Evolutionary conservation across 2,888 invertebrate species (phyloP), one percentile per base, ranked within the genome.

Genomic region (Luperina testacea): DNA sequence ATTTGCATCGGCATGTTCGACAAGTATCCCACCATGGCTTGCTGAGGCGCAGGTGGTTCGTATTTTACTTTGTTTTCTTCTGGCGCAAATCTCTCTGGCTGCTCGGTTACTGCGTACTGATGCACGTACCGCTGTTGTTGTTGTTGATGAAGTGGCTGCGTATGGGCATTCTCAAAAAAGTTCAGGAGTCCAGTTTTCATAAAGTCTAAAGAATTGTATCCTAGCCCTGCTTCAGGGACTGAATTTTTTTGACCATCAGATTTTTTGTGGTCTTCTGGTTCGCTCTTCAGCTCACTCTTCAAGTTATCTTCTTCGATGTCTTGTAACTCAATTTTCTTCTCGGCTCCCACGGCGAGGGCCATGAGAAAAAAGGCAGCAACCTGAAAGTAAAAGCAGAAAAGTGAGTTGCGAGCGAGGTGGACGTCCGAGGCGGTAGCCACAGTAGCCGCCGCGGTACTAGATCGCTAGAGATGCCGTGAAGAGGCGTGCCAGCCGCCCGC

Each of bases 291-390:
- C 92, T 98, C 98, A 87, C 97, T 97, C 74, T 97, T 97, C 75
- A 98, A 93, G 90, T 98, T 98, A 89, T 98, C 98, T 59, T 97
- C 97, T 91, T 98, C 98, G 84, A 98, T 98, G 93, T 98, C 98
- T 92, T 98, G 98, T 71, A 98, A 95, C 87, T 98, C 97, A 78
- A 98, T 97, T 93, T 98, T 98, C 91, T 97, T 97, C 78, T 98
- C 97, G 67, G 95, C 96, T 88, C 90, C 89, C 71, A 95, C 97
- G 81, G 92, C 93, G 68, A 95, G 84, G 77, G 86, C 91, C 82
- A 96, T 85, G 75, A 95, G 90, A 75, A 95, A 92, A 89, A 95
- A 90, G 77, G 93, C 91, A 86, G 93, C 89, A 82, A 95, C 90
- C 97, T 97, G 96, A 95, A 96, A 97, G 94, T 94, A 95, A 95